Base-by-base conservation (phyloP, 2,888 invertebrate genomes). In the Ferrisia virgata region DNA sequence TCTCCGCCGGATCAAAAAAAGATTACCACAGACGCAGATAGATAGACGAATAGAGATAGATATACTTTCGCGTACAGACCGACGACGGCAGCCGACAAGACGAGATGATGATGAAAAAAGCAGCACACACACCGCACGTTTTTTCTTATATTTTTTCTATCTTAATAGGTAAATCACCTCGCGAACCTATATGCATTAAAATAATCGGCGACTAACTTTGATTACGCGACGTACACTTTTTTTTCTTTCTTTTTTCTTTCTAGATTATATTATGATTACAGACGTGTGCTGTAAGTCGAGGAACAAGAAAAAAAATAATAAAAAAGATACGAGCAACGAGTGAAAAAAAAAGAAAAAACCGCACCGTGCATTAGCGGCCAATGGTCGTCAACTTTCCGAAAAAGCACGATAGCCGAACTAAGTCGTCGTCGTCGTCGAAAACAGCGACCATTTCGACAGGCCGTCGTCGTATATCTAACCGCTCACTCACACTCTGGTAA, bases 371-470 rank as follows among this genome's bases (percentile, higher is more conserved):
- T n/a, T n/a, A 76, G 72, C 72, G 72, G 72, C 72, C 72, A 36
- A 76, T 79, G 79, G 47, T 79, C 79, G 79, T 47, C 53, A 11
- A 1, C 22, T 9, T 47, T 47, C 18, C 31, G 22, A 25, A 79
- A 47, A 76, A 47, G 36, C 81, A 53, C 81, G 81, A 81, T 53
- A 18, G 53, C 22, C 58, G 81, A 58, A 81, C n/a, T 15, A 36
- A 58, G 79, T 79, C 79, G 78, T 39, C 78, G 79, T 79, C 79
- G 78, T 39, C 78, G 79, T n/a, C 81, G 81, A 81, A 22, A 81
- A 58, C n/a, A 83, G 47, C 83, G 83, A 83, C 72, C 83, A 83
- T 83, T 83, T 83, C 83, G 83, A 83, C 83, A 47, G 83, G 72
- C 72, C 83, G 83, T 83, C 83, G 83, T 83, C 83, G 76, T 76